These are phyloP conservation scores for Theretra japonica DNA, from an alignment of 2,888 invertebrate species.

Conservation along the genomic window DNA sequence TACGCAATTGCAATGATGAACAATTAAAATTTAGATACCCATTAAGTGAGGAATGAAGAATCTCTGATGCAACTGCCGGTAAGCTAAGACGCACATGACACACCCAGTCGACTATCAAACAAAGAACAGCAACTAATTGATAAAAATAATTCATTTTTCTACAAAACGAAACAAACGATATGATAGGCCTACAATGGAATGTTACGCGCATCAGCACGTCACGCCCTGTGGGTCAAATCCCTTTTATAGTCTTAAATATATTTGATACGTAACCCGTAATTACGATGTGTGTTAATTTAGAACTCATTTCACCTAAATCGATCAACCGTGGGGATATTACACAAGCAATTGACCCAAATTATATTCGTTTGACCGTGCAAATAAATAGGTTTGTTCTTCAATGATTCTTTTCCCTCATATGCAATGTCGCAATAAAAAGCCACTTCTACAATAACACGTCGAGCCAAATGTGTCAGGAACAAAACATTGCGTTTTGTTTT, in stretches of 20 bases:
- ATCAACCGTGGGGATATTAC: too few species aligned
- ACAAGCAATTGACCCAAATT: too few species aligned
- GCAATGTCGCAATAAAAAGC: background rate
- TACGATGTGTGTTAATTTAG: too few species aligned
- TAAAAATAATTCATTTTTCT: background rate
- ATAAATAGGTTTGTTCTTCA: too few species aligned
- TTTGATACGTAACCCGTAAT: background rate
- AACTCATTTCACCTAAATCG: too few species aligned
- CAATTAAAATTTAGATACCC: background rate
- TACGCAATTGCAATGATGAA: background rate
- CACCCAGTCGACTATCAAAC: background rate
- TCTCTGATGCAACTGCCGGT: background rate
- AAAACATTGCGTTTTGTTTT: constrained; percentile 22
- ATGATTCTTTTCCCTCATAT: background rate
- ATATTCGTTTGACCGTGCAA: too few species aligned
- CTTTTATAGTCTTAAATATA: background rate
- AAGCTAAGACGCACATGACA: background rate
- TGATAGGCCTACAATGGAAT: background rate
- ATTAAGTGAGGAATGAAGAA: background rate
- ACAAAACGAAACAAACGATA: constrained; percentile 11
- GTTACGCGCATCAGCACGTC: background rate
- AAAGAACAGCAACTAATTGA: background rate
- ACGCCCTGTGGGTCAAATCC: background rate
- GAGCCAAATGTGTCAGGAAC: constrained; percentile 24
- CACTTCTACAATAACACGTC: background rate